phyloP scores from a whole-genome alignment of 2,888 invertebrate genomes.

The Ariolimax columbianus region DNA sequence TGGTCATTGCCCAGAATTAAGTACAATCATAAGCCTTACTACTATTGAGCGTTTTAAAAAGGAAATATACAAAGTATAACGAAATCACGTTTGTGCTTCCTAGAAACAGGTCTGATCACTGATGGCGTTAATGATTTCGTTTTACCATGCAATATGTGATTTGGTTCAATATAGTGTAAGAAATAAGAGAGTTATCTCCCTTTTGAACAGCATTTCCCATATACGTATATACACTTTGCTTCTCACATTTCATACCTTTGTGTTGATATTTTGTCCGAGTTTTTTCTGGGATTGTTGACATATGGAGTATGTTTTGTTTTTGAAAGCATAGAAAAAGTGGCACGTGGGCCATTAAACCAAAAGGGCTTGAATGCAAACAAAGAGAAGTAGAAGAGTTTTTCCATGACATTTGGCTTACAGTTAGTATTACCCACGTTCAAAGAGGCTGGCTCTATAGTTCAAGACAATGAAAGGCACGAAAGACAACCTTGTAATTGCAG shows the following conservation, averaged over 20 bases:
- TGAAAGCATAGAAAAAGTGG: neutral
- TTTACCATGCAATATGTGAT: too few relatives aligned
- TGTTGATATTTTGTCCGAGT: neutral
- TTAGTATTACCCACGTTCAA: conserved; percentile 15
- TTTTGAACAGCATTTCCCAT: neutral
- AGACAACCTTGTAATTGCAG: conserved; percentile 40
- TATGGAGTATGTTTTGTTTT: neutral
- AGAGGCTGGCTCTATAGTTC: neutral
- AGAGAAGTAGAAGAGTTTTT: conserved; percentile 1
- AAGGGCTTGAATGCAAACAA: conserved; percentile 2
- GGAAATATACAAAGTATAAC: too few relatives aligned
- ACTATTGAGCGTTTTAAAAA: too few relatives aligned
- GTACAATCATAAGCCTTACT: too few relatives aligned
- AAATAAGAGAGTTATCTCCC: neutral
- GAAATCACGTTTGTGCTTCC: too few relatives aligned
- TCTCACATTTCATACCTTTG: neutral
- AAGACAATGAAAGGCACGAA: conserved; percentile 2
- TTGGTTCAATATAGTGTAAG: too few relatives aligned
- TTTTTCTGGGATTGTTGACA: neutral
- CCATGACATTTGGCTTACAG: conserved; percentile 14
- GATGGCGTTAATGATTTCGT: too few relatives aligned
- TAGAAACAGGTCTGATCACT: too few relatives aligned
- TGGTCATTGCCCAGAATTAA: too few relatives aligned
- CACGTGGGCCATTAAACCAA: neutral
- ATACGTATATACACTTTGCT: neutral